Evolutionary conservation across 2,888 invertebrate genomes (phyloP), one percentile per base, ranked within the genome.

Genomic region (Heterodera filipjevi): DNA sequence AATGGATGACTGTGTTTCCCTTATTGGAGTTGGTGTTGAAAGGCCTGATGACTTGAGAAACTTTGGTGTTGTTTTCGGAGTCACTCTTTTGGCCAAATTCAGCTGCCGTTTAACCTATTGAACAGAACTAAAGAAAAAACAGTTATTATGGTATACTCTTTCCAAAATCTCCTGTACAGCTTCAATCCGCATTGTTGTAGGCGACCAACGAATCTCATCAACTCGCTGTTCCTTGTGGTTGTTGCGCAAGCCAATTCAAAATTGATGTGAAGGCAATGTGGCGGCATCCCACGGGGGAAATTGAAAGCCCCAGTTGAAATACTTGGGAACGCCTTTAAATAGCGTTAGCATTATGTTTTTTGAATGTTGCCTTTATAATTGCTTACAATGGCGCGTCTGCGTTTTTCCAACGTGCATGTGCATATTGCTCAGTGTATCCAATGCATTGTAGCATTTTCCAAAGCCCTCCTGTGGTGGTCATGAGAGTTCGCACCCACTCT

Each of bases 221-320:
- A 59, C n/a, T 6, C 6, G n/a, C 6, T 6, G 59, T 6, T n/a
- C 8, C n/a, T 3, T 59, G 59, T 6, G 59, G 6, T 5, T n/a
- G n/a, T 6, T 1, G 6, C 3, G n/a, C 3, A 22, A 59, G n/a
- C 59, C 59, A 59, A 27, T 59, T 59, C 59, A 59, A 59, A 3
- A 59, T 59, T 3, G 59, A 16, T n/a, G 59, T n/a, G n/a, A 59
- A n/a, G 27, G 59, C 59, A 10, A 59, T 59, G n/a, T 59, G 59
- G 59, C n/a, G 3, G 59, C 59, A n/a, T 59, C 59, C n/a, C 3
- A n/a, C 59, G 59, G 16, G 59, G 59, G n/a, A 59, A 59, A 10
- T n/a, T n/a, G n/a, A n/a, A 59, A 27, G 59, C n/a, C 5, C 59
- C 59, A n/a, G 59, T 59, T n/a, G 59, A 59, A 59, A 59, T 59